Conservation (phyloP, 92 coral and sea anemone genomes). For the Palythoa caribaeorum region DNA sequence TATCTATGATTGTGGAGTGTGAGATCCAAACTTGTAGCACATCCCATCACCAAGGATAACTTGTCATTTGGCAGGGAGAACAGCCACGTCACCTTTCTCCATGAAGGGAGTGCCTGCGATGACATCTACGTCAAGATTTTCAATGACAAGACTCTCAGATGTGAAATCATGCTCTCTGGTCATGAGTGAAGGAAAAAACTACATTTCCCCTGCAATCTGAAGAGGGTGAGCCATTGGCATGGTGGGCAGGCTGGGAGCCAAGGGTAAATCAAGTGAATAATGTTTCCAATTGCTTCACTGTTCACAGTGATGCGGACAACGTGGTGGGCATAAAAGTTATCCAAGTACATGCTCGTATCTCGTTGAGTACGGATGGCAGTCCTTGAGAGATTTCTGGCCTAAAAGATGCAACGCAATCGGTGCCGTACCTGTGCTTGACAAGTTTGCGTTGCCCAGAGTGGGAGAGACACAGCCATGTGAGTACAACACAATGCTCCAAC, state of each 20-base stretch:
- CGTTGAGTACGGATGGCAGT: not conserved
- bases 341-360: not conserved
- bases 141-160: not conserved
- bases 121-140: not conserved
- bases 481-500: too few species aligned
- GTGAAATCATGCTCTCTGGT: not conserved
- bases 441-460: not conserved
- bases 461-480: constrained; percentile 22
- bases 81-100: not conserved
- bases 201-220: not conserved
- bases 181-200: not conserved
- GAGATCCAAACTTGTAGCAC: too few species aligned
- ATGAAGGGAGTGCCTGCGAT: not conserved
- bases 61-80: not conserved
- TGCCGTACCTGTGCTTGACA: constrained; percentile 9
- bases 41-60: too few species aligned
- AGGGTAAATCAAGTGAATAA: not conserved
- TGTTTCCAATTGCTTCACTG: not conserved
- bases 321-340: not conserved
- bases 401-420: not conserved
- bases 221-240: not conserved
- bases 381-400: constrained; percentile 39
- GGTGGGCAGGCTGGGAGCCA: not conserved
- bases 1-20: too few species aligned
- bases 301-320: not conserved